Base-by-base conservation (phyloP, 2,797 vertebrate species). In the Orestias chungarensis region DNA sequence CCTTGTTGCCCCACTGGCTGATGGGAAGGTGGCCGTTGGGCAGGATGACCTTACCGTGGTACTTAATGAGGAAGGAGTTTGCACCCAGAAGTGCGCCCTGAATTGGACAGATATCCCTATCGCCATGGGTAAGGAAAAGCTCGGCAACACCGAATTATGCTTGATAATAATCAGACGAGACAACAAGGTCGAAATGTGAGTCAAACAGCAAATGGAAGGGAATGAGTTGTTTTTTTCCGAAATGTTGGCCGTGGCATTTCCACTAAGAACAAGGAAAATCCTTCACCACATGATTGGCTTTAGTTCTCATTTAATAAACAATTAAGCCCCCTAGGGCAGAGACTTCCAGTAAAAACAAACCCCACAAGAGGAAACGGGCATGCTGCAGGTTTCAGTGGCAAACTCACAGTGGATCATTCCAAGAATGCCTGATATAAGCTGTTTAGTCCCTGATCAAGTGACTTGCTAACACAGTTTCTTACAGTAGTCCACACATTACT, bases 31-130 rank as follows among this genome's bases (percentile, higher is more conserved):
- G 78, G 98, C 97, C 0, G 96, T 99, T 49, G 98, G 98, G 25
- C 98, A 99, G 90, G 98, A 99, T 78, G 98, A 99, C 82, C 93
- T 99, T 12, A 99, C 98, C 0, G 98, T 99, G 79, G 97, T 99
- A 14, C 93, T 99, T 31, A 98, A 99, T 7, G 98, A 99, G 84
- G 98, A 99, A 76, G 98, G 98, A 0, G 81, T 93, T 75, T 99
- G 97, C 88, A 99, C 97, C n/a, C 97, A 98, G 93, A 99, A 99
- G 76, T 98, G 97, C 82, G 97, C 97, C 76, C 95, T 99, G 81
- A 99, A 98, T 86, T 99, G 98, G 98, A 99, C 97, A 0, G 98
- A 99, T 91, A 99, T 99, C 85, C 98, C 98, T 11, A 96, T 97
- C 84, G 96, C 97, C 35, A 99, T 99, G 98, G 98, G 98, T 99